Percentiles rank a stretch among this genome's conserved stretches.
Conservation (phyloP, 2,113 vertebrate genomes). For the Hirundichthys speculiger region DNA sequence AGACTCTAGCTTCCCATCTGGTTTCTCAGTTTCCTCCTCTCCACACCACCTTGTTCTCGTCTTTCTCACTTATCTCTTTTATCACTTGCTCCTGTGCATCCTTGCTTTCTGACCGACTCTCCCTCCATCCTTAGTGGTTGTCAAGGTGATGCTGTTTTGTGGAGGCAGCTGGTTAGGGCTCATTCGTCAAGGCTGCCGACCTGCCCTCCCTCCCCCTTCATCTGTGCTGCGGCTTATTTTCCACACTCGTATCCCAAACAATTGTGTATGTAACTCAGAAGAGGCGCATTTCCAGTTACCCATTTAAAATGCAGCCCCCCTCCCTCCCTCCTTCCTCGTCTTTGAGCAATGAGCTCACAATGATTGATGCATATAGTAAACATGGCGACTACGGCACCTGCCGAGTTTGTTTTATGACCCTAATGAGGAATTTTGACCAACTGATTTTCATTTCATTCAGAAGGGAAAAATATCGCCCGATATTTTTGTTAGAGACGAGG, state of each 20-base stretch:
- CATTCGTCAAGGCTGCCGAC: slow-evolving; percentile 65
- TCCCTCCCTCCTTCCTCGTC: too few species aligned
- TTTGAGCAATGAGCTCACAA: not conserved
- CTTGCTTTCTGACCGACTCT: slow-evolving; percentile 4
- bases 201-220: slow-evolving; percentile 14
- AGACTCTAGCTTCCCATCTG: slow-evolving; percentile 29
- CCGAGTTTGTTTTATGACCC: not conserved
- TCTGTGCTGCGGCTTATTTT: not conserved
- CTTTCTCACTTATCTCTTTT: slow-evolving; percentile 10
- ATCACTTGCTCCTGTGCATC: slow-evolving; percentile 20
- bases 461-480: not conserved
- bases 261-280: not conserved
- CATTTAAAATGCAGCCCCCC: too few species aligned
- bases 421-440: too few species aligned
- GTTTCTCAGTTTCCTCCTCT: not conserved
- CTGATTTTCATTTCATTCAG: not conserved
- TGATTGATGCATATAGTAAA: slow-evolving; percentile 4
- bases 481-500: too few species aligned
- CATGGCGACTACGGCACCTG: too few species aligned
- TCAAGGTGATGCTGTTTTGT: slow-evolving; percentile 62
- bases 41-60: slow-evolving; percentile 11
- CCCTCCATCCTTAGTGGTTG: slow-evolving; percentile 52
- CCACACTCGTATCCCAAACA: not conserved
- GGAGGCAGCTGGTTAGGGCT: slow-evolving; percentile 64
- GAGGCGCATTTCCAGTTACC: slow-evolving; percentile 5